Percentiles rank a stretch among this genome's conserved stretches.
These are phyloP conservation scores for Halcyon leucocephala DNA, from an alignment of 2,797 vertebrate genomes.

Conservation along the genomic window DNA sequence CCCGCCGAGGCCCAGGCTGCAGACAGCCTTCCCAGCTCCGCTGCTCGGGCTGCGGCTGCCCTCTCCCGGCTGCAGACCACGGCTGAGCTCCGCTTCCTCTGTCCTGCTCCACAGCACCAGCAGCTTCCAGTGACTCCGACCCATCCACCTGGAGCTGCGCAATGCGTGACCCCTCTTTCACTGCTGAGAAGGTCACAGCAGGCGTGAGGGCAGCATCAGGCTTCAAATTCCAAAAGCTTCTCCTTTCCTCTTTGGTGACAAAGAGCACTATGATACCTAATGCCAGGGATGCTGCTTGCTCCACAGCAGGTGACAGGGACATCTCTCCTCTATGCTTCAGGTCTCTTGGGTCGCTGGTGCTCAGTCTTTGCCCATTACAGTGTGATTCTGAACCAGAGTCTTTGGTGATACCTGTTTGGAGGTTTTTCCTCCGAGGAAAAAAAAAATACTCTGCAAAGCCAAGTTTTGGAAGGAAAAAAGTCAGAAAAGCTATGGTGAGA, in stretches of 20 bases:
- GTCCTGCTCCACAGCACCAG: not conserved
- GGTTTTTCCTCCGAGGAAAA: accelerated
- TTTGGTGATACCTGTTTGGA: not conserved
- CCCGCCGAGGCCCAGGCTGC: accelerated
- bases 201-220: too few species aligned
- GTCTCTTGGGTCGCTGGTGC: not conserved
- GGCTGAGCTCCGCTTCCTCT: not conserved
- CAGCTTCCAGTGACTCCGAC: too few species aligned
- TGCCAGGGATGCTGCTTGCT: accelerated
- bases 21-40: accelerated
- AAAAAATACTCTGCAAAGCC: accelerated
- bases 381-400: not conserved
- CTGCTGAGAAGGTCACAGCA: not conserved
- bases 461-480: not conserved
- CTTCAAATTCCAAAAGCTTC: not conserved
- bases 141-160: not conserved
- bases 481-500: not conserved
- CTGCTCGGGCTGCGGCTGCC: not conserved
- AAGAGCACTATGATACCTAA: accelerated
- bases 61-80: not conserved
- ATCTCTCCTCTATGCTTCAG: not conserved
- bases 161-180: not conserved
- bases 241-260: not conserved
- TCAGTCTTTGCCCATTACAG: not conserved
- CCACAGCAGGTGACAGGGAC: not conserved